Percentiles rank a stretch among this genome's conserved stretches.
Evolutionary conservation across 2,888 invertebrate species (phyloP).

Genomic region (Allophyes oxyacanthae): DNA sequence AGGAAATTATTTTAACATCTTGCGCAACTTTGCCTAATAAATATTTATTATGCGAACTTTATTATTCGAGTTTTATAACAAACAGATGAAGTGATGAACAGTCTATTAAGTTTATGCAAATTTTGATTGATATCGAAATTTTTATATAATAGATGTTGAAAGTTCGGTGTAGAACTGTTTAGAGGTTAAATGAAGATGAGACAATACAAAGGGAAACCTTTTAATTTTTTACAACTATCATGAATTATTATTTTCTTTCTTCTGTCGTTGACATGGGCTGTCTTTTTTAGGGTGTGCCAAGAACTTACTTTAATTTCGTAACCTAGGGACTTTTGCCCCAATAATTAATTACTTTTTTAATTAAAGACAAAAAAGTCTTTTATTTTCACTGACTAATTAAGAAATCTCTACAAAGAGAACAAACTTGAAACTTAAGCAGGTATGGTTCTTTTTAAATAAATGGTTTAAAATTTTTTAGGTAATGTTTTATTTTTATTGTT

Average conservation of each 20-base stretch:
- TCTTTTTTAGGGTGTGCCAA: too few relatives aligned
- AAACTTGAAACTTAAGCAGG: too few relatives aligned
- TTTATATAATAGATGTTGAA: slow-evolving; percentile 36
- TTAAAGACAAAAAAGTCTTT: too few relatives aligned
- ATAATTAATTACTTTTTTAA: too few relatives aligned
- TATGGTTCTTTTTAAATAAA: too few relatives aligned
- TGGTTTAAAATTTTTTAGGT: too few relatives aligned
- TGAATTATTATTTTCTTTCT: not conserved
- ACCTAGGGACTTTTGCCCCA: too few relatives aligned
- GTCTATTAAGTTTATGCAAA: slow-evolving; percentile 46
- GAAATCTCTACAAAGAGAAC: too few relatives aligned
- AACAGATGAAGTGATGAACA: slow-evolving; percentile 21
- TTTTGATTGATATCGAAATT: slow-evolving; percentile 31
- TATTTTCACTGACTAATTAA: too few relatives aligned
- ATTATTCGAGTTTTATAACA: slow-evolving; percentile 22
- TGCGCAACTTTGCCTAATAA: slow-evolving; percentile 31
- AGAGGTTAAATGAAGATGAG: not conserved
- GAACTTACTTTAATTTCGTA: too few relatives aligned
- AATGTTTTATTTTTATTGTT: too few relatives aligned
- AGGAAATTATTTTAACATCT: slow-evolving; percentile 19
- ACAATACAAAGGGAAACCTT: not conserved
- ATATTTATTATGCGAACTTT: slow-evolving; percentile 35
- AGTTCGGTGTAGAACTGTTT: slow-evolving; percentile 14
- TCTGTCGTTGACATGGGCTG: too few relatives aligned
- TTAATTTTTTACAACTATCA: not conserved